Evolutionary conservation across 2,888 invertebrate genomes (phyloP), one percentile per base, ranked within the genome.

Genomic region (Tetragonisca angustula): DNA sequence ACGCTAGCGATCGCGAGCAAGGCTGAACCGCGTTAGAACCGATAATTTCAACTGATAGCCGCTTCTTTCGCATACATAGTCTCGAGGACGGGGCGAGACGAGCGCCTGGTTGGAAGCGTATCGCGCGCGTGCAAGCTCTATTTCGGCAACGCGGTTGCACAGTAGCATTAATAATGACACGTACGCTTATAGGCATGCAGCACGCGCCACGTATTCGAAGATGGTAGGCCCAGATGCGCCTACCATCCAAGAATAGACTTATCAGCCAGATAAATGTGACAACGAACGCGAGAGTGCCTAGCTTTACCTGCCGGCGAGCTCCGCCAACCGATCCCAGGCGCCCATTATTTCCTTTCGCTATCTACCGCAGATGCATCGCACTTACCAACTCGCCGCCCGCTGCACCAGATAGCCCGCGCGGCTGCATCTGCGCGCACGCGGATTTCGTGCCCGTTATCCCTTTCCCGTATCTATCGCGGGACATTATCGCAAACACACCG

Each of bases 201-300:
- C 82, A 83, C 85, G 81, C 81, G 81, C 75, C 78, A 71, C 82
- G 84, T 80, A 79, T 74, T 85, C 68, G 79, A 79, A 87, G 87
- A 87, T 87, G 78, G 87, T 76, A 85, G 79, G 83, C 62, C 73
- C 71, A 85, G 87, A 87, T 87, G 87, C 72, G 64, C 54, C 49
- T 68, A 69, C 32, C 32, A 32, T 32, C 87, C 85, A 81, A 79
- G 83, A 85, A 85, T 88, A 88, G 83, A 88, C 87, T 88, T 87
- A 88, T 88, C 87, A 85, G 87, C 69, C 85, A 87, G 87, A 87
- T 81, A 88, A 88, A 88, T 88, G 85, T 87, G 87, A 87, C 87
- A 87, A 87, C 83, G 81, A 85, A 81, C 77, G 85, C 67, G 76
- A 83, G 19, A 75, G 61, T 19, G 61, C 61, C 79, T 80, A 80